These are phyloP conservation scores for Orchestia grillus DNA, from an alignment of 1,140 invertebrate species.

Conservation along the genomic window DNA sequence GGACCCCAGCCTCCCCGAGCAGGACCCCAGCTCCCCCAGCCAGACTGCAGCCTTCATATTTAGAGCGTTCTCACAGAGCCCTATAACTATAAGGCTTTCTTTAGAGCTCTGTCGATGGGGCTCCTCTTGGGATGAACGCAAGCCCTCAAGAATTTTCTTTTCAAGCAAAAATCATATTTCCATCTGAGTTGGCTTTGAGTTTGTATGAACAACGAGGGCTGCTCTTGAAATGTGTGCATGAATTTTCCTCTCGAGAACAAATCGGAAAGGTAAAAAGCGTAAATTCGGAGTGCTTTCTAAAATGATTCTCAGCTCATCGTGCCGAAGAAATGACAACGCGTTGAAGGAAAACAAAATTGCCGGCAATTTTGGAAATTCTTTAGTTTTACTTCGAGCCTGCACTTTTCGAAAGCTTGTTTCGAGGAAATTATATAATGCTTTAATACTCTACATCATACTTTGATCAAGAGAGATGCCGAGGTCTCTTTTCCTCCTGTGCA, in stretches of 20 bases:
- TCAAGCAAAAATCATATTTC: background rate
- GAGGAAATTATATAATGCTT: no score
- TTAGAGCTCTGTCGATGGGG: background rate
- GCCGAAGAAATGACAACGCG: background rate
- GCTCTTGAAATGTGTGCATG: background rate
- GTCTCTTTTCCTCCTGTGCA: no score
- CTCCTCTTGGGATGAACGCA: background rate
- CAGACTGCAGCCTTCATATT: background rate
- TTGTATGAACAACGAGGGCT: background rate
- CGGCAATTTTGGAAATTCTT: no score
- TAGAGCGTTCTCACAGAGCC: background rate
- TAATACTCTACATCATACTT: no score
- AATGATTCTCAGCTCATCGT: background rate
- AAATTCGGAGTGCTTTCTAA: background rate
- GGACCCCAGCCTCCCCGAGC: background rate
- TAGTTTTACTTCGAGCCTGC: no score
- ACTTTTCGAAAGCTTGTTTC: no score
- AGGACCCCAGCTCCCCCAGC: background rate
- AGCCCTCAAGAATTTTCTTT: background rate
- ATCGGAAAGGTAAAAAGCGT: background rate
- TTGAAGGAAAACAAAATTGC: no score
- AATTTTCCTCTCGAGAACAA: background rate
- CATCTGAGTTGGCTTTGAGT: background rate
- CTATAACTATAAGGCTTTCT: constrained; percentile 1
- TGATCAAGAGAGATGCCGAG: no score